These are phyloP conservation scores for Alexandromys fortis DNA, from an alignment of 2,113 vertebrate genomes.

Conservation along the genomic window DNA sequence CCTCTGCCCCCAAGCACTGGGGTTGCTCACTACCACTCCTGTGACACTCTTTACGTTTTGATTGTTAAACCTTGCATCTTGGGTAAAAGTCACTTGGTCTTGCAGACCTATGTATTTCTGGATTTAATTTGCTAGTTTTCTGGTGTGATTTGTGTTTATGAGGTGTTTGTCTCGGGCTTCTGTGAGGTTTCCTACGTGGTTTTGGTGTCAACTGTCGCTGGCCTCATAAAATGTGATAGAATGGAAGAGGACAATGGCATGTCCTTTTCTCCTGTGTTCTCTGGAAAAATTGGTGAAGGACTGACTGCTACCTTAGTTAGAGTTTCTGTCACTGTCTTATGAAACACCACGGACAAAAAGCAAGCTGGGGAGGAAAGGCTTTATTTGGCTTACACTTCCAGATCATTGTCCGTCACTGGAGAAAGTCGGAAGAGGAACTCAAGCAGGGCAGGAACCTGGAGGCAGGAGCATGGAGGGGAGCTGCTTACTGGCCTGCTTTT, in stretches of 20 bases:
- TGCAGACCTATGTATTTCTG: not conserved
- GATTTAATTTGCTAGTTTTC: not conserved
- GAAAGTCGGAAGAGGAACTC: not conserved
- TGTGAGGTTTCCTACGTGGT: not conserved
- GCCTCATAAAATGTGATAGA: not conserved
- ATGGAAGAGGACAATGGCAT: not conserved
- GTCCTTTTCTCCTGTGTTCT: not conserved
- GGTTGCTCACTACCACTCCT: not conserved
- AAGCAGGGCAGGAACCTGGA: not conserved
- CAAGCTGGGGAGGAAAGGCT: not conserved
- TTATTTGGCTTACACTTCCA: not conserved
- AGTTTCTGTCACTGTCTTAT: not conserved
- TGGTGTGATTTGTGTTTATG: not conserved
- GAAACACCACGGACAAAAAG: not conserved
- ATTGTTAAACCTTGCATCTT: not conserved
- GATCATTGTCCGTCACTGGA: not conserved
- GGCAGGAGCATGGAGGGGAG: not conserved
- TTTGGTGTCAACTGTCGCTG: not conserved
- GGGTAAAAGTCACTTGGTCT: not conserved
- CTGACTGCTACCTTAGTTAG: not conserved
- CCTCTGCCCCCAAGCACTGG: not conserved
- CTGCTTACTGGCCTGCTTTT: not conserved
- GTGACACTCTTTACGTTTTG: not conserved
- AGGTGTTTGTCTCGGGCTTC: not conserved
- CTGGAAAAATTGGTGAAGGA: not conserved